Percentiles rank a stretch among this genome's conserved stretches.
Evolutionary conservation across 2,113 vertebrate genomes (phyloP).

Genomic region (Hydrochoerus hydrochaeris): DNA sequence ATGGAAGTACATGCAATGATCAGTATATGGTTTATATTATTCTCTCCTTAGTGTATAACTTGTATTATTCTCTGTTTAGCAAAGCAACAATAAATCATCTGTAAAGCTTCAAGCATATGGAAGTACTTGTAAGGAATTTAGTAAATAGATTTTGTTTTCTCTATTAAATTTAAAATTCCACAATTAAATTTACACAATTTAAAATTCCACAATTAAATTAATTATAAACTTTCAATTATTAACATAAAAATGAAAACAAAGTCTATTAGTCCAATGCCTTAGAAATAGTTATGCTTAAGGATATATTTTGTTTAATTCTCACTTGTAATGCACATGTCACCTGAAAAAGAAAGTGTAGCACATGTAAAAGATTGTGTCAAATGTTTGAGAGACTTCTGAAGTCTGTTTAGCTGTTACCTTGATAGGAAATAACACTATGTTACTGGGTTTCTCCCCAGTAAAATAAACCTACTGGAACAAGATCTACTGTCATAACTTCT

Average conservation of each 20-base stretch:
- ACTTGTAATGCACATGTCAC: neutral
- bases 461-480: slow-evolving; percentile 47
- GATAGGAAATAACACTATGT: slow-evolving; percentile 50
- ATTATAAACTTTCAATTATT: neutral
- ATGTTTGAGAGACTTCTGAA: slow-evolving; percentile 20
- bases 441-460: slow-evolving; percentile 29
- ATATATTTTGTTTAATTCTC: neutral
- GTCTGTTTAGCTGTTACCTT: slow-evolving; percentile 10
- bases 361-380: slow-evolving; percentile 16
- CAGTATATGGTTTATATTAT: rapidly evolving
- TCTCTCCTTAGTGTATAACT: too few species aligned
- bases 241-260: slow-evolving; percentile 29
- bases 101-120: neutral
- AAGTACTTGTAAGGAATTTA: neutral
- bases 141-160: neutral
- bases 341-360: neutral
- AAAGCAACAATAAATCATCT: neutral
- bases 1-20: rapidly evolving
- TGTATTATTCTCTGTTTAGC: rapidly evolving
- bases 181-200: neutral
- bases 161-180: neutral
- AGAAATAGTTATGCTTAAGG: neutral
- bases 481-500: neutral
- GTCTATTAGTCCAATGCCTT: neutral
- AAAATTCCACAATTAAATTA: neutral